Evolutionary conservation across 2,797 vertebrate species (phyloP).

Genomic region (Lophotriccus pileatus): DNA sequence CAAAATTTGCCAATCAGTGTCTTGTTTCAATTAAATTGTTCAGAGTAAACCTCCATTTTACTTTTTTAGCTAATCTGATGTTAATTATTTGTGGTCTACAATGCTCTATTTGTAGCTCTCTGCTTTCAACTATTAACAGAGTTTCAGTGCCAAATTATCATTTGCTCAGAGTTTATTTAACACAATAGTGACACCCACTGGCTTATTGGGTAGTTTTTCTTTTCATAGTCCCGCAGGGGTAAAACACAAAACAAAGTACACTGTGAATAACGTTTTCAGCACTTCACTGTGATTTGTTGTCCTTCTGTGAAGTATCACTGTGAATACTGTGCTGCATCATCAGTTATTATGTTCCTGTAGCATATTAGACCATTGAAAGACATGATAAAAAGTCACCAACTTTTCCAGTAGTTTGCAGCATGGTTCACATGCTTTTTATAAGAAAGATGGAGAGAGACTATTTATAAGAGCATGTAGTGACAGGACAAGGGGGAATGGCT

Average conservation of each 20-base stretch:
- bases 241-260: neutral
- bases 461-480: neutral
- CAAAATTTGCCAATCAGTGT: neutral
- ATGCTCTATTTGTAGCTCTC: neutral
- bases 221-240: neutral
- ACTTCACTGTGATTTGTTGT: neutral
- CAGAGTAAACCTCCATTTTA: neutral
- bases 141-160: neutral
- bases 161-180: neutral
- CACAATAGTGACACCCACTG: conserved; percentile 57
- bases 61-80: neutral
- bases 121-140: neutral
- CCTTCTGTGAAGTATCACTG: neutral
- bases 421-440: neutral
- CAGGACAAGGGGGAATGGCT: neutral
- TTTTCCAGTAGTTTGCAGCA: neutral
- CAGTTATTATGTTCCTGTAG: neutral
- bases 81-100: neutral
- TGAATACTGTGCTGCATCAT: neutral
- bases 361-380: neutral
- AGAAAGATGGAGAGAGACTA: neutral
- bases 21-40: neutral
- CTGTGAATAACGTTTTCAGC: neutral
- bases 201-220: neutral
- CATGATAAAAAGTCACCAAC: neutral